Base-by-base conservation (phyloP, 2,888 invertebrate genomes). In the Rhorus exstirpatorius region DNA sequence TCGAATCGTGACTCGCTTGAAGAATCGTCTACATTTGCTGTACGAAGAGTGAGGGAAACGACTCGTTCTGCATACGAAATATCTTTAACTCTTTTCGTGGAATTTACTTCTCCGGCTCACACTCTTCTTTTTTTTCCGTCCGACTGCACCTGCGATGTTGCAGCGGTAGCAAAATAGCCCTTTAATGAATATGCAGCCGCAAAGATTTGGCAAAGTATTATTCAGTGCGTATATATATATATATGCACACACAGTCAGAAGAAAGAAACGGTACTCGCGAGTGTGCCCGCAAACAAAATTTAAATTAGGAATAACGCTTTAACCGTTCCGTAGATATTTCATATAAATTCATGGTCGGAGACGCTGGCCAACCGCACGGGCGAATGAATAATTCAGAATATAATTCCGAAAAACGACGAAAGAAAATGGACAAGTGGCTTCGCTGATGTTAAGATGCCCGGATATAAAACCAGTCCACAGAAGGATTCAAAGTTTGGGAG, bases 341-440 rank as follows among this genome's bases (percentile, higher is more conserved):
- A 88, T 89, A 88, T 86, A 88, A 90, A 89, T 90, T 90, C 87
- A 89, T 89, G 84, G 7, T 7, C 7, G 19, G 21, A 67, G 55
- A 31, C 8, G 31, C 46, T 44, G 14, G 65, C 49, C 41, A 44
- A 12, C 51, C 72, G 70, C 60, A 26, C 21, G 63, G 41, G 72
- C 24, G 31, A 51, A 87, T 88, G 88, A 88, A 90, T 90, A 86
- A 90, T 90, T 89, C 89, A 90, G 60, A 55, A 74, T 71, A 79
- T 85, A 86, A 88, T 88, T 88, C 84, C 84, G 83, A 85, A 85
- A 86, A 88, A 88, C 85, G 83, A 87, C 88, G 83, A 83, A 77
- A 82, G 74, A 19, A 85, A 87, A 83, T 79, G 81, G 77, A 21
- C 53, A 53, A 65, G 55, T 61, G 55, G 21, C 17, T 19, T 19